phyloP scores from a whole-genome alignment of 2,797 vertebrate species.

The Sebastes glaucus region DNA sequence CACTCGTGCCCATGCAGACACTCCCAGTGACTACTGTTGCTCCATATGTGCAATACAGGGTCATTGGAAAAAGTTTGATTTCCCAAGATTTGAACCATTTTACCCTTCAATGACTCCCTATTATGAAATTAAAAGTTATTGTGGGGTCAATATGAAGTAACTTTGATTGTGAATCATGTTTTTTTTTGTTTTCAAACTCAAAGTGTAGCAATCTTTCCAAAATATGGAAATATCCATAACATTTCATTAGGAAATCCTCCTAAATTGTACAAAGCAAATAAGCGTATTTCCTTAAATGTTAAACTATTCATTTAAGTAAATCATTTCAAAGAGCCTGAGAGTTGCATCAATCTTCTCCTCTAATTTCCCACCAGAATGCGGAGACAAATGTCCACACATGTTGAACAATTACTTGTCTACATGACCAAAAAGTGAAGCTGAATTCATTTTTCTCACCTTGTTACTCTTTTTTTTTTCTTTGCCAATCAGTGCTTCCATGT shows the following conservation, averaged over 20 bases:
- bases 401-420: background rate
- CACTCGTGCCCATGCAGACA: background rate
- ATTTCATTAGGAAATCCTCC: background rate
- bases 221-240: background rate
- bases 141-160: background rate
- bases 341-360: background rate
- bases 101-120: background rate
- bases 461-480: background rate
- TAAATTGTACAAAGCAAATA: background rate
- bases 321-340: background rate
- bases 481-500: constrained; percentile 94
- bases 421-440: background rate
- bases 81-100: background rate
- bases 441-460: background rate
- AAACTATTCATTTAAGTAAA: background rate
- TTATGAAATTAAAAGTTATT: background rate
- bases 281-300: too few species aligned
- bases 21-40: background rate
- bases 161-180: background rate
- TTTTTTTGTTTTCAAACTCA: background rate
- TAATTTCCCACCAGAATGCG: background rate
- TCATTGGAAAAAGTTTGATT: background rate
- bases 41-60: too few species aligned
- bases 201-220: background rate
- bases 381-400: background rate